Base-by-base conservation (phyloP, 2,797 vertebrate genomes). In the Chromobotia macracanthus region DNA sequence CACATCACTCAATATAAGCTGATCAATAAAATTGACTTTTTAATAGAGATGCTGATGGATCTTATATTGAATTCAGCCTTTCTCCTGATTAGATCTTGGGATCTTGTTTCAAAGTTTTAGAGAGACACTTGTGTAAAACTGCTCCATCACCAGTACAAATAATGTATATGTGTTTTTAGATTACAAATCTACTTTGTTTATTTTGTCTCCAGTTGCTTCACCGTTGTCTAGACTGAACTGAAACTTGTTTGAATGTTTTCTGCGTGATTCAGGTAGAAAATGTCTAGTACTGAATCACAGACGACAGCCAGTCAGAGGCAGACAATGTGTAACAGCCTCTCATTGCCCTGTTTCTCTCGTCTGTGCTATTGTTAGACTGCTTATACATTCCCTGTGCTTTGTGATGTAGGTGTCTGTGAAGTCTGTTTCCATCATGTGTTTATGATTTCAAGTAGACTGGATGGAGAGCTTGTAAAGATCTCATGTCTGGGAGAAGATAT, bases 341-440 rank as follows among this genome's bases (percentile, higher is more conserved):
- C 50, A 21, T 80, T 78, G 58, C 56, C 51, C n/a, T 21, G 13
- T 56, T n/a, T n/a, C n/a, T n/a, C n/a, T n/a, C n/a, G n/a, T n/a
- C n/a, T n/a, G n/a, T n/a, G n/a, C n/a, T n/a, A 72, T 72, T 78
- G 77, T 67, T 67, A 38, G 21, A 83, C 66, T 73, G 18, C 51
- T 65, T 53, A 63, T 72, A 77, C 78, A 74, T 81, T 81, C 75
- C 78, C 77, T 16, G 50, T 68, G 48, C 28, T 56, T 64, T 65
- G 71, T 78, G 75, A 79, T 76, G 80, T 81, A 79, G 72, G 44
- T 69, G 67, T 64, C 56, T 69, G 50, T 84, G 75, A 83, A 84
- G 61, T 77, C 82, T 67, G 66, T 38, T 28, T 77, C 31, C 75
- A 28, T 74, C 81, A 86, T 86, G 78, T 88, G 87, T 79, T 87